Evolutionary conservation across 2,888 invertebrate genomes (phyloP), one percentile per base, ranked within the genome.

Genomic region (Meandrusa payeni): DNA sequence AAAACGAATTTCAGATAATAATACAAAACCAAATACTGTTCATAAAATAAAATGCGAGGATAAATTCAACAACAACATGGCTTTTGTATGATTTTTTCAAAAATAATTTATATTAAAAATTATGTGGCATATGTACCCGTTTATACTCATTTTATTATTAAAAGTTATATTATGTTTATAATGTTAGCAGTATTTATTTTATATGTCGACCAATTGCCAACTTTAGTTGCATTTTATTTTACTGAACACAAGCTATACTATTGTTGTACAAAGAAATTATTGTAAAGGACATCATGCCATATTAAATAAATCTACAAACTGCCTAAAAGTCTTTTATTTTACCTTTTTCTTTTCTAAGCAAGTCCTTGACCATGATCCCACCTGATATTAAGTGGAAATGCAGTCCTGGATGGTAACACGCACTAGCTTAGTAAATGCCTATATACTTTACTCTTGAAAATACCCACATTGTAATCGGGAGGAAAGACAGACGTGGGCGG

Each of bases 271-370:
- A 81, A 81, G 53, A 70, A 74, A 78, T 76, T 76, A 77, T 78
- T 83, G 76, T 82, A 77, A 76, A 76, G 69, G 72, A 70, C 77
- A n/a, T n/a, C n/a, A 75, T 76, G 73, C 74, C 74, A 70, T 74
- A 78, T 74, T 75, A 81, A 72, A 76, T 72, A 76, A 79, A 77
- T 76, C 76, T 80, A 83, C 80, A 80, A 78, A 83, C 86, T 83
- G 85, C 85, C 82, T 72, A 15, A 9, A 13, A 7, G 15, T 17
- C 5, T 27, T 20, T 37, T 37, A 15, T 24, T 24, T 24, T 1
- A 3, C 2, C 6, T 27, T 11, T 20, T 11, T 9, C n/a, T n/a
- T n/a, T n/a, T n/a, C n/a, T n/a, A n/a, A n/a, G n/a, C n/a, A n/a
- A n/a, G n/a, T n/a, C n/a, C n/a, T n/a, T n/a, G n/a, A n/a, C n/a